Evolutionary conservation across 2,113 vertebrate genomes (phyloP).

Genomic region (Nibea coibor): DNA sequence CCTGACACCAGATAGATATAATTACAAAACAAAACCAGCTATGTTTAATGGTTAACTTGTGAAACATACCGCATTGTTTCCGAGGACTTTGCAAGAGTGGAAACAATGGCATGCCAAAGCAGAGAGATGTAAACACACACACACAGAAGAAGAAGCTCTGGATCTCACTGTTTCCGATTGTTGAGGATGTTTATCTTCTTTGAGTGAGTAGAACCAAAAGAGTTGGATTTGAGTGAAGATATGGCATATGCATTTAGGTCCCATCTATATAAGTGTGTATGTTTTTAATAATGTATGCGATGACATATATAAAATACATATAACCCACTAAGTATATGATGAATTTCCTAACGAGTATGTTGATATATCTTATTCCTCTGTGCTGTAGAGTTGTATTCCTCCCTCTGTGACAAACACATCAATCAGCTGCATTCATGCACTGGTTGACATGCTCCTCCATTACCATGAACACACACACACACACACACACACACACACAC

Average conservation of each 20-base stretch:
- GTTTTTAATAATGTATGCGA: constrained; percentile 19
- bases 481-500: too few species aligned
- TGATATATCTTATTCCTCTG: not conserved
- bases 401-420: not conserved
- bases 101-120: constrained; percentile 80
- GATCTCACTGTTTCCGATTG: constrained; percentile 57
- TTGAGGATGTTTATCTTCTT: constrained; percentile 69
- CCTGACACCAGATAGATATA: constrained; percentile 89
- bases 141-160: constrained; percentile 66
- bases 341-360: not conserved
- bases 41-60: constrained; percentile 84
- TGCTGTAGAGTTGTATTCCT: not conserved
- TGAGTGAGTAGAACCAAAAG: constrained; percentile 68
- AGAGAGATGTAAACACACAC: constrained; percentile 74
- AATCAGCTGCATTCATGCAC: not conserved
- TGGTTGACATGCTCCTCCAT: not conserved
- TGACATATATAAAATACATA: constrained; percentile 13
- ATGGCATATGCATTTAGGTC: constrained; percentile 27
- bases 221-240: constrained; percentile 63
- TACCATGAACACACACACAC: not conserved
- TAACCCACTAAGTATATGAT: too few species aligned
- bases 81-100: constrained; percentile 64
- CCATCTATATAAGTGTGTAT: constrained; percentile 16
- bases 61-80: constrained; percentile 78
- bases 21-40: constrained; percentile 86